A percentile compares a stretch with the other conserved stretches of the same genome.
Evolutionary conservation across 2,888 invertebrate genomes (phyloP).

Genomic region (Erebia palarica): DNA sequence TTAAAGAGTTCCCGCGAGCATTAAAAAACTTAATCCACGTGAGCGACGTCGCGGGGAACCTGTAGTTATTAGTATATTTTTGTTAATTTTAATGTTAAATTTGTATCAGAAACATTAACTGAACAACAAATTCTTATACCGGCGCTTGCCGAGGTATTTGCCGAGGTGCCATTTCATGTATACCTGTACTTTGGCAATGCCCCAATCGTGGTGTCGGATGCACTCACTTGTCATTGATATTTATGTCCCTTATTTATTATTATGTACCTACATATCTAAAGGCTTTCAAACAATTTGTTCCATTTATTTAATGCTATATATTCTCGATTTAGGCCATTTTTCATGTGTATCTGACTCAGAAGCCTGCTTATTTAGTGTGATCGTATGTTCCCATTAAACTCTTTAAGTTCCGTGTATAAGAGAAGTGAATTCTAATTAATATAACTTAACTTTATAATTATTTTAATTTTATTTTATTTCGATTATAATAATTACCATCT

Average conservation of each 20-base stretch:
- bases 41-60: no score
- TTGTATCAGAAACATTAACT: neutral
- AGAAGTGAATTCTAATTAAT: neutral
- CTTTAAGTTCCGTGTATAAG: neutral
- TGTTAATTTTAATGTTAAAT: neutral
- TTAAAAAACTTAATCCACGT: no score
- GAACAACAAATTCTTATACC: conserved; percentile 16
- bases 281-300: conserved; percentile 46
- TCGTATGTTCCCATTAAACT: conserved; percentile 8
- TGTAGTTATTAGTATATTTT: no score
- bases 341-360: conserved; percentile 32
- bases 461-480: no score
- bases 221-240: conserved; percentile 51
- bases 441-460: no score
- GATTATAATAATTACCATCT: no score
- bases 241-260: conserved; percentile 49
- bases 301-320: conserved; percentile 34
- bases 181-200: conserved; percentile 57
- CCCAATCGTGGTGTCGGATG: conserved; percentile 63
- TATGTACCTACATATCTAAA: conserved; percentile 44
- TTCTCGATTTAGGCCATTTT: conserved; percentile 38
- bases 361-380: conserved; percentile 22
- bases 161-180: conserved; percentile 46
- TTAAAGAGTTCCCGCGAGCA: no score
- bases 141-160: conserved; percentile 40